Percentiles rank a stretch among this genome's conserved stretches.
These are phyloP conservation scores for Phaetusa simplex DNA, from an alignment of 2,113 vertebrate species.

Conservation along the genomic window DNA sequence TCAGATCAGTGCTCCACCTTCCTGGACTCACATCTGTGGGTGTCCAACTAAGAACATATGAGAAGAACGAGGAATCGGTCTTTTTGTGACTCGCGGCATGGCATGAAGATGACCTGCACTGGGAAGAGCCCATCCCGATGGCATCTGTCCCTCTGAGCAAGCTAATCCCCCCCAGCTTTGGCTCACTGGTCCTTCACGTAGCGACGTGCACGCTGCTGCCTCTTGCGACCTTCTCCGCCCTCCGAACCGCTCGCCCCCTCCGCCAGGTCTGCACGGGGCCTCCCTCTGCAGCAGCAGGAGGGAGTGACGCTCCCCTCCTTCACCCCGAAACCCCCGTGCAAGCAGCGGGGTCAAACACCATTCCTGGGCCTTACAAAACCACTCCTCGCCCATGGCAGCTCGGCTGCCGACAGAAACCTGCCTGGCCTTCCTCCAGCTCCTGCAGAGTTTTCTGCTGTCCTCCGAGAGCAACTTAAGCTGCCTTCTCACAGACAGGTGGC, in stretches of 20 bases:
- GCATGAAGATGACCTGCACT: not conserved
- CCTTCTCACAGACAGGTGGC: not conserved
- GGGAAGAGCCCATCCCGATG: not conserved
- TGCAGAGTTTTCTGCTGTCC: not conserved
- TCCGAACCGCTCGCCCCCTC: accelerated
- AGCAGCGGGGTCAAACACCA: not conserved
- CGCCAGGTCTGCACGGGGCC: not conserved
- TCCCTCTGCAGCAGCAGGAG: not conserved
- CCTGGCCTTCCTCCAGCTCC: not conserved
- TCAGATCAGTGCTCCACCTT: not conserved
- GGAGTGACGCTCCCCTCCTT: not conserved
- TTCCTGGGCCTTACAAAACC: not conserved
- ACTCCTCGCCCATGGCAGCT: accelerated
- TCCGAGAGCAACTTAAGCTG: not conserved
- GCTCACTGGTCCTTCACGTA: not conserved
- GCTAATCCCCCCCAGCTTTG: not conserved
- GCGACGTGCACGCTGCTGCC: not conserved
- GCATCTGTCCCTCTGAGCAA: not conserved
- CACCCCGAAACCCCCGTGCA: not conserved
- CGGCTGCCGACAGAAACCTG: not conserved
- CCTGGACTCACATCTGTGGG: not conserved
- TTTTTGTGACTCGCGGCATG: not conserved
- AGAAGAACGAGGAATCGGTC: not conserved
- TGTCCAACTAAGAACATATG: not conserved
- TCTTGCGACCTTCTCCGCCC: not conserved